Evolutionary conservation across 2,113 vertebrate genomes (phyloP).

Genomic region (Collichthys lucidus): DNA sequence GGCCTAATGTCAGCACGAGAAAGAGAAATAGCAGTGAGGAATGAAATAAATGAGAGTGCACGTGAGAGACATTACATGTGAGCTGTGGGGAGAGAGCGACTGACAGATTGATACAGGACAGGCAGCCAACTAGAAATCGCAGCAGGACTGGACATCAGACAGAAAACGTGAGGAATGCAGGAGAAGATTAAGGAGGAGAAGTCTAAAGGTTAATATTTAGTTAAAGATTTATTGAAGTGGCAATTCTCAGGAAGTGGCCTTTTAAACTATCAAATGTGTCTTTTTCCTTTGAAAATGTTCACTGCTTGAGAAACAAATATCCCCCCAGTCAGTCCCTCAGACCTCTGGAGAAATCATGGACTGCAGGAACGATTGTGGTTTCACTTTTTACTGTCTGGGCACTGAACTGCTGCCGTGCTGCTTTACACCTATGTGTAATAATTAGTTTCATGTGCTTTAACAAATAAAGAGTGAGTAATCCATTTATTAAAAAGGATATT

Average conservation of each 20-base stretch:
- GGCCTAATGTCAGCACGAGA: constrained; percentile 46
- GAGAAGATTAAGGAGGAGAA: neutral
- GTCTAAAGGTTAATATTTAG: constrained; percentile 38
- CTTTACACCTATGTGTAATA: neutral
- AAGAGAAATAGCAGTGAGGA: constrained; percentile 12
- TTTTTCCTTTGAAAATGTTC: constrained; percentile 25
- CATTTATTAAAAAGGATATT: constrained; percentile 3
- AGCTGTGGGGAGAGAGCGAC: constrained; percentile 10
- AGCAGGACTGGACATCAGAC: constrained; percentile 4
- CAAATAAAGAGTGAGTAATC: neutral
- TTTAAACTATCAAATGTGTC: constrained; percentile 13
- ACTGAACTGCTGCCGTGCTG: neutral
- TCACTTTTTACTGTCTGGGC: constrained; percentile 13
- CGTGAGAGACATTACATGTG: constrained; percentile 22
- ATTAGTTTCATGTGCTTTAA: neutral
- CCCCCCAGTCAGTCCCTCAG: neutral
- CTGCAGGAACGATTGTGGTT: neutral
- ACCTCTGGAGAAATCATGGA: constrained; percentile 46
- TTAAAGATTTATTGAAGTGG: constrained; percentile 26
- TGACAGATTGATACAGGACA: constrained; percentile 44
- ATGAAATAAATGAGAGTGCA: constrained; percentile 22
- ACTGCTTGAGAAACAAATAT: constrained; percentile 30
- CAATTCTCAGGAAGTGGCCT: constrained; percentile 1
- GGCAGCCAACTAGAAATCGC: neutral
- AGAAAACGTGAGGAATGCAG: constrained; percentile 2